Evolutionary conservation across 2,113 vertebrate genomes (phyloP).

Genomic region (Oreochromis aureus): DNA sequence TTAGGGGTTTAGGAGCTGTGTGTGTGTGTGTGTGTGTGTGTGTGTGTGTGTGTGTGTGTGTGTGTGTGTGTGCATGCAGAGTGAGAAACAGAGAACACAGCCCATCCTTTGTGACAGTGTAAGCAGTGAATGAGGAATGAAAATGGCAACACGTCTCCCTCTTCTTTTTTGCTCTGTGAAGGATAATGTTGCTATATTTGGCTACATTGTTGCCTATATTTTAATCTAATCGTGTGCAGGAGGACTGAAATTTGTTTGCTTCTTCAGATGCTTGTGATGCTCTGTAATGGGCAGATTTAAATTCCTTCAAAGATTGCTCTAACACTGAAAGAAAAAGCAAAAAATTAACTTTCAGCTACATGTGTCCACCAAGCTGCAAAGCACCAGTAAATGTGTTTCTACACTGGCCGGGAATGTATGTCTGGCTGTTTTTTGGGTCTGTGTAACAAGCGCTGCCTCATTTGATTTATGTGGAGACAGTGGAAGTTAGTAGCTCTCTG

Average conservation of each 20-base stretch:
- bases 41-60: neutral
- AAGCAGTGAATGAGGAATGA: neutral
- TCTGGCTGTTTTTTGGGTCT: conserved; percentile 20
- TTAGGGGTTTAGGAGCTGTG: conserved; percentile 19
- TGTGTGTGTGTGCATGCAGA: neutral
- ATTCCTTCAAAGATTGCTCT: neutral
- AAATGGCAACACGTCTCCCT: neutral
- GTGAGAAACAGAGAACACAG: conserved; percentile 4
- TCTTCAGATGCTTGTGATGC: neutral
- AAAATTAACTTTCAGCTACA: neutral
- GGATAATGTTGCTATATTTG: neutral
- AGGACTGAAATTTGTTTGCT: neutral
- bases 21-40: neutral
- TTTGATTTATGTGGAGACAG: conserved; percentile 57
- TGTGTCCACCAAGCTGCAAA: neutral
- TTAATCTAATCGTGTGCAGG: neutral
- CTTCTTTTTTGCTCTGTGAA: neutral
- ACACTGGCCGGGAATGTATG: neutral
- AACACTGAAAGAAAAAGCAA: neutral
- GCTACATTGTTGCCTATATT: neutral
- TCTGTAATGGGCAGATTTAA: neutral
- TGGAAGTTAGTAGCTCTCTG: conserved; percentile 16
- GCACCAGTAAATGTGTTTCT: neutral
- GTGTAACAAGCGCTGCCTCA: conserved; percentile 19
- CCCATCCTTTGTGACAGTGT: conserved; percentile 6